Conservation (phyloP, 1,140 invertebrate genomes). For the Lanistes nyassanus region DNA sequence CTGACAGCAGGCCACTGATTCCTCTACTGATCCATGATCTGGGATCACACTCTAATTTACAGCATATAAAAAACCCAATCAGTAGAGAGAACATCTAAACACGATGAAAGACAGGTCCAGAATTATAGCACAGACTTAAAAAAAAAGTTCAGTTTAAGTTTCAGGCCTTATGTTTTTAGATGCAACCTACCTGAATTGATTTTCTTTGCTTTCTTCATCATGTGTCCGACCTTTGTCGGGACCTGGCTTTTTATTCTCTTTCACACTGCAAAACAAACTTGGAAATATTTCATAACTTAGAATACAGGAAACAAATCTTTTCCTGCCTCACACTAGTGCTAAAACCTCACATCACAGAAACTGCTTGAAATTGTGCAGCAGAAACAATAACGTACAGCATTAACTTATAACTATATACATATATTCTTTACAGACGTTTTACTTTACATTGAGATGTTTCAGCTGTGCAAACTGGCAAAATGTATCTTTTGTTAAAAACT, state of each 20-base stretch:
- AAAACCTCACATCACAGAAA: no score
- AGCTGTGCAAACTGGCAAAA: no score
- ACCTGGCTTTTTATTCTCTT: neutral
- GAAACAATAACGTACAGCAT: no score
- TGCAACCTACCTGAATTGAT: neutral
- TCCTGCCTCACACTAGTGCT: no score
- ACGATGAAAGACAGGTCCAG: neutral
- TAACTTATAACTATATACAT: no score
- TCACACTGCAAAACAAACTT: constrained; percentile 2
- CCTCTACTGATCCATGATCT: neutral
- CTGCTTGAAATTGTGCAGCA: no score
- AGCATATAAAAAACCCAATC: neutral
- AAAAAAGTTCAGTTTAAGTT: neutral
- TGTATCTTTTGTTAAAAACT: no score
- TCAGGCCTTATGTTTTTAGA: neutral
- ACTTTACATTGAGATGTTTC: no score
- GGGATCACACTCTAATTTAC: neutral
- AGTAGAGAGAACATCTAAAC: neutral
- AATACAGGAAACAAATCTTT: no score
- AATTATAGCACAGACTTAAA: neutral
- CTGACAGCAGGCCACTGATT: no score
- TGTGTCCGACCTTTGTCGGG: neutral
- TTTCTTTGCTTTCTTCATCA: constrained; percentile 16
- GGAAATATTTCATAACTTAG: no score
- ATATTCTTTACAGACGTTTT: no score